phyloP scores from a whole-genome alignment of 2,113 vertebrate species.

The Onychostruthus taczanowskii region DNA sequence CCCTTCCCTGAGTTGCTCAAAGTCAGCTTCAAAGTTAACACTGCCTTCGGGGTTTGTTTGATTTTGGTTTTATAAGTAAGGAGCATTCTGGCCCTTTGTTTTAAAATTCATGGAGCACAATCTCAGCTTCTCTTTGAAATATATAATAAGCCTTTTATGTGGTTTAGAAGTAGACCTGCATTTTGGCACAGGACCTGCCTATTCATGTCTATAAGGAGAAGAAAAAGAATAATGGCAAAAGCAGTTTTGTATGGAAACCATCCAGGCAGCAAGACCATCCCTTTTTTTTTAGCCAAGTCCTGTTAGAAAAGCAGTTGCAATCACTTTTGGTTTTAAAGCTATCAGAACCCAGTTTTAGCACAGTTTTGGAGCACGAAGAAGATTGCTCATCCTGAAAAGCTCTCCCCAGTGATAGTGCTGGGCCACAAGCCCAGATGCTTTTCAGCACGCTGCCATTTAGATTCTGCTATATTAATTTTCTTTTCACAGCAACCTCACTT shows the following conservation, averaged over 20 bases:
- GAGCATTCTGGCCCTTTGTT: not conserved
- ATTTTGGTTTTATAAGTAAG: not conserved
- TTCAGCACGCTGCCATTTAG: not conserved
- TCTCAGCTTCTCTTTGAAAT: constrained; percentile 2
- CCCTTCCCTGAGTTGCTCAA: not conserved
- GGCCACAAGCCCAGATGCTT: not conserved
- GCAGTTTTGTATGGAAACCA: not conserved
- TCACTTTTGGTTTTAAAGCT: not conserved
- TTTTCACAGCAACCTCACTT: not conserved
- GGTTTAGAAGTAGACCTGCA: constrained; percentile 4
- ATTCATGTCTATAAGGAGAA: not conserved
- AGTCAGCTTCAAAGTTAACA: not conserved
- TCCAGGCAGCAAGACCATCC: not conserved
- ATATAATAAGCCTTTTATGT: not conserved
- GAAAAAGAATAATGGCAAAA: not conserved
- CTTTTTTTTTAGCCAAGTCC: not conserved
- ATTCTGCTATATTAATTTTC: not conserved
- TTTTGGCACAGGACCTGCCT: constrained; percentile 42
- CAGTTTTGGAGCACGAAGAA: not conserved
- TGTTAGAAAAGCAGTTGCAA: not conserved
- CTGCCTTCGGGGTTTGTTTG: not conserved
- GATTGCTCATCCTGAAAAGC: not conserved
- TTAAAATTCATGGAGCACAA: constrained; percentile 6
- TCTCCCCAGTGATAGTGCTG: not conserved
- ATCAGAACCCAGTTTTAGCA: not conserved